Evolutionary conservation across 2,113 vertebrate species (phyloP), one percentile per base, ranked within the genome.

Genomic region (Donacobius atricapilla): DNA sequence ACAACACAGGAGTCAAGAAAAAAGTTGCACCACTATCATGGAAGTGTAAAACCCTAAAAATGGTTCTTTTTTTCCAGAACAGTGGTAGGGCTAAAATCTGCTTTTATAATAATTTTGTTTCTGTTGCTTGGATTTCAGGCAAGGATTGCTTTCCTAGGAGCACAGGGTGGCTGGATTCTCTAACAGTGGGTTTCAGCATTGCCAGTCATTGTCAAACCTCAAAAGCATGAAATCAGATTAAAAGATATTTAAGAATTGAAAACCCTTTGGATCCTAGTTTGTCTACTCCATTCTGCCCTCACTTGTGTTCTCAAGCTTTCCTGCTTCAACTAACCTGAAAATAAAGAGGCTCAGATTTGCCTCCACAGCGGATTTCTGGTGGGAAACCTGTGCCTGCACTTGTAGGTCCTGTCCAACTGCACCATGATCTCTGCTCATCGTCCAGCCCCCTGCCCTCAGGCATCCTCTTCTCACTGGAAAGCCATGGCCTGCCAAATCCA

Each of bases 341-440:
- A 87, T 47, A 58, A 58, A 76, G 53, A 54, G 33, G 48, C 27
- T 60, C 54, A 60, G 48, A 44, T 60, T 23, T 31, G 8, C 17
- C 37, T 48, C 45, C 20, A 18, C 28, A 17, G 8, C 28, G 69
- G 28, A 14, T 70, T 53, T 78, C 20, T 30, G 39, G 23, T 50
- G 19, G 25, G 39, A 76, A 85, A 48, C 16, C 7, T 42, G 18
- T 40, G 44, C 58, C 27, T 27, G 44, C 19, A 42, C 23, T 54
- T 28, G 31, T 15, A n/a, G 54, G 22, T 78, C 45, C 35, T 77
- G 47, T 24, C 63, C 42, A 28, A 0, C 17, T 58, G 35, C 78
- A 60, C 30, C 3, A 0, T 12, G 24, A 23, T 20, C 39, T 28
- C 37, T 53, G 23, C 50, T 57, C 37, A 17, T 25, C 0, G 0